phyloP scores from a whole-genome alignment of 1,140 invertebrate genomes.

The Lordiphosa clarofinis region DNA sequence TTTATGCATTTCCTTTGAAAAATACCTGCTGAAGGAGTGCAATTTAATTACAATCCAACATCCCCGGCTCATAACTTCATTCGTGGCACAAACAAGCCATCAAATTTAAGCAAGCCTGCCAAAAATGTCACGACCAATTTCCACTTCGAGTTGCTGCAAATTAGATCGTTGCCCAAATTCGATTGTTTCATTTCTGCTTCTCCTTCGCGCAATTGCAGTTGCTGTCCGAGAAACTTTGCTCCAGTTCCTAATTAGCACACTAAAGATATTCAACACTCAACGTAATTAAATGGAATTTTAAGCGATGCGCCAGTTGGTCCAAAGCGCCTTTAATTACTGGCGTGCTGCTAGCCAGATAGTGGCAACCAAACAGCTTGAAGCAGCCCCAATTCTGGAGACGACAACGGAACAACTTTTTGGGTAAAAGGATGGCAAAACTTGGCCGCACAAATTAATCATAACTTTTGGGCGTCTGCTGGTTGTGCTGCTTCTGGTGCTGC shows the following conservation, averaged over 20 bases:
- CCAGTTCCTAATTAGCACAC: constrained; percentile 65
- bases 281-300: constrained; percentile 78
- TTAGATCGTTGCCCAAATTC: constrained; percentile 59
- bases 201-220: constrained; percentile 27
- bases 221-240: constrained; percentile 58
- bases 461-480: constrained; percentile 54
- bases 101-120: constrained; percentile 11
- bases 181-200: constrained; percentile 50
- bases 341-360: constrained; percentile 47
- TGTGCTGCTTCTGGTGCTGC: constrained; percentile 29
- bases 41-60: too few species aligned
- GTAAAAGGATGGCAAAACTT: constrained; percentile 58
- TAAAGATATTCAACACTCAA: constrained; percentile 71
- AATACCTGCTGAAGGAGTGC: too few species aligned
- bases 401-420: constrained; percentile 48
- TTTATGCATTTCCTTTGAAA: constrained; percentile 49
- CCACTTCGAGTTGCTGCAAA: constrained; percentile 26
- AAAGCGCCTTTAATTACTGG: constrained; percentile 64
- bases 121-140: constrained; percentile 14
- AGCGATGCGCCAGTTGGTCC: constrained; percentile 57
- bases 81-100: constrained; percentile 4
- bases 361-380: constrained; percentile 39
- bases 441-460: constrained; percentile 72
- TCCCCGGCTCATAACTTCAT: constrained; percentile 1
- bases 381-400: constrained; percentile 39